phyloP scores from a whole-genome alignment of 2,113 vertebrate genomes.

The Ceyx cyanopectus region DNA sequence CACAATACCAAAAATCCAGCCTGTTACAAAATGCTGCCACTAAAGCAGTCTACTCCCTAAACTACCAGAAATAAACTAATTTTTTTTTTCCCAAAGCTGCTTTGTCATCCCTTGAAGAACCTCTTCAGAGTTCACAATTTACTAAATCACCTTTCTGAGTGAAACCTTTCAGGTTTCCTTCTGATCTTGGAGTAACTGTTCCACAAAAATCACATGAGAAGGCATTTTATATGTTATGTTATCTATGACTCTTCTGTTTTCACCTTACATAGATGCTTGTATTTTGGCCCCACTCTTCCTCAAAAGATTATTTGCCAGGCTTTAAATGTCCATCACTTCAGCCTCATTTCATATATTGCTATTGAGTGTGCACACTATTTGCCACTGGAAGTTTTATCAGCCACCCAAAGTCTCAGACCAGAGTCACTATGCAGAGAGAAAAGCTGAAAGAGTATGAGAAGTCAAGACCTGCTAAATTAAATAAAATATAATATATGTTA shows the following conservation, averaged over 20 bases:
- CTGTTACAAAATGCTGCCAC: slow-evolving; percentile 11
- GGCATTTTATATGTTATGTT: slow-evolving; percentile 60
- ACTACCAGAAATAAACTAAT: slow-evolving; percentile 6
- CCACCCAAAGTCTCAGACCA: neutral
- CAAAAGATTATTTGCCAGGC: neutral
- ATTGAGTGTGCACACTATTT: neutral
- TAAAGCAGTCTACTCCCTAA: slow-evolving; percentile 25
- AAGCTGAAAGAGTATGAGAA: neutral
- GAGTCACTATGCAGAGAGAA: neutral
- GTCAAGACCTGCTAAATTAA: neutral
- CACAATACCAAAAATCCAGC: slow-evolving; percentile 29
- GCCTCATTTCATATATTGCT: neutral
- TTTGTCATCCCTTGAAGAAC: slow-evolving; percentile 1
- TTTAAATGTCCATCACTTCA: neutral
- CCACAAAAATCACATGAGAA: slow-evolving; percentile 62
- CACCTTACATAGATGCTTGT: slow-evolving; percentile 46
- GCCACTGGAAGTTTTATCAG: neutral
- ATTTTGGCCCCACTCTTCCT: neutral
- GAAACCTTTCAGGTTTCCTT: slow-evolving; percentile 26
- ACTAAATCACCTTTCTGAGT: slow-evolving; percentile 9
- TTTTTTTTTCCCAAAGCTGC: slow-evolving; percentile 26
- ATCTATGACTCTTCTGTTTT: slow-evolving; percentile 65
- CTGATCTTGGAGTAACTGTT: slow-evolving; percentile 58
- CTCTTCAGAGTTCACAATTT: neutral
- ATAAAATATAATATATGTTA: no score